These are phyloP conservation scores for Odontamblyopus lacepedii DNA, from an alignment of 2,797 vertebrate genomes.

Conservation along the genomic window DNA sequence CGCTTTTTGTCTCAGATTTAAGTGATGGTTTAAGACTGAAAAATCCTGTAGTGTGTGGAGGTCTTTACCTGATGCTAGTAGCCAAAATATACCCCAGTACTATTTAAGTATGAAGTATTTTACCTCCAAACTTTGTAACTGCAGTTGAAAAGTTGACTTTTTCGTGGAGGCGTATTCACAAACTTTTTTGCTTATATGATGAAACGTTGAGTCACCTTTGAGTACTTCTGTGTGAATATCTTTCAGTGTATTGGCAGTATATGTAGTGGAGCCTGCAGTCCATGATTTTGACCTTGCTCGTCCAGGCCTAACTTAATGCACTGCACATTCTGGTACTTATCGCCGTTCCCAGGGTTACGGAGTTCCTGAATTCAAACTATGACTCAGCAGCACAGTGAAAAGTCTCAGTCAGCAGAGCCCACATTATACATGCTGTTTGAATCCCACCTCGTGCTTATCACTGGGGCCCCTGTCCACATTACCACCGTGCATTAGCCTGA, in stretches of 20 bases:
- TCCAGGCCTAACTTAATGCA: conserved; percentile 4
- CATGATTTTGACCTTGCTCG: background rate
- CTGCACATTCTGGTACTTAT: background rate
- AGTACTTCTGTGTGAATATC: background rate
- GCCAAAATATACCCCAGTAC: too few species aligned
- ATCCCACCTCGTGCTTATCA: conserved; percentile 33
- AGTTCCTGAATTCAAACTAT: conserved; percentile 17
- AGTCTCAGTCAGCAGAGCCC: background rate
- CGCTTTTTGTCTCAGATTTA: too few species aligned
- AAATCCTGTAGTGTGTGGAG: too few species aligned
- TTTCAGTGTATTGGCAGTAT: conserved; percentile 7
- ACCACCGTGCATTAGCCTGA: conserved; percentile 20
- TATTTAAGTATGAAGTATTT: too few species aligned
- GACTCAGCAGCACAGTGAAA: conserved; percentile 2
- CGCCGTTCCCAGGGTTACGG: background rate
- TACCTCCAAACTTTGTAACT: too few species aligned
- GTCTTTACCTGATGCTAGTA: too few species aligned
- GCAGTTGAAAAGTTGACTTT: background rate
- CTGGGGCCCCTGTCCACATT: conserved; percentile 17
- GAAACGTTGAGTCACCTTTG: background rate
- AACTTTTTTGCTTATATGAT: background rate
- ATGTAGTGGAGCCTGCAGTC: conserved; percentile 10
- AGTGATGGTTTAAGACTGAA: too few species aligned
- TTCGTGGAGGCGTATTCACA: background rate
- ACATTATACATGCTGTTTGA: conserved; percentile 29